These are phyloP conservation scores for Sebastes diploproa DNA, from an alignment of 2,797 vertebrate species.

Conservation along the genomic window DNA sequence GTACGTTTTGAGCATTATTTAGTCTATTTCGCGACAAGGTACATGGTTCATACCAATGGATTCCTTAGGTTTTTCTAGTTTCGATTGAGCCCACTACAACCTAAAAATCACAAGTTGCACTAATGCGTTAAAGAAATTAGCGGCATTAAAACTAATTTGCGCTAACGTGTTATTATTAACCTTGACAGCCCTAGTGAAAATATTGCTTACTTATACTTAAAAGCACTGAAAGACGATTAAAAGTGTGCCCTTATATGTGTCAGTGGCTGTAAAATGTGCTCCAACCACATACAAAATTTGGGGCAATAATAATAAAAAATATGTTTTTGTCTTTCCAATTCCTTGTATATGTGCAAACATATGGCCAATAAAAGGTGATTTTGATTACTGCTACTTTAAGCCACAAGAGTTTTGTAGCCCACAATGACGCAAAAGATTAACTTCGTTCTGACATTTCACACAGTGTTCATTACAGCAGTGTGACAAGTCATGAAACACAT, in stretches of 20 bases:
- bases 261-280: background rate
- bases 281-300: background rate
- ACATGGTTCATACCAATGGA: too few species aligned
- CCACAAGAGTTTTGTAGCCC: background rate
- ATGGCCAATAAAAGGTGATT: background rate
- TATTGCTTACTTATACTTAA: background rate
- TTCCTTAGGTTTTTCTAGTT: too few species aligned
- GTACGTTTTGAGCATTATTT: too few species aligned
- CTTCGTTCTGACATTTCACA: background rate
- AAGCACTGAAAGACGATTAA: background rate
- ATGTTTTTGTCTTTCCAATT: background rate
- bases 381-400: background rate
- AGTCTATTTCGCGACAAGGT: too few species aligned
- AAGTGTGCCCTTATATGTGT: too few species aligned
- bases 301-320: background rate
- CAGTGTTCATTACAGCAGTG: conserved; percentile 5
- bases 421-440: background rate
- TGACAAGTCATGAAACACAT: conserved; percentile 8
- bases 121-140: too few species aligned
- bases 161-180: too few species aligned
- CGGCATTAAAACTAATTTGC: too few species aligned
- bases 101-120: too few species aligned
- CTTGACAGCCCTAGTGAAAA: too few species aligned
- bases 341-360: background rate
- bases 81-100: too few species aligned